Evolutionary conservation across 1,140 invertebrate genomes (phyloP), one percentile per base, ranked within the genome.

Genomic region (Cyphomyrmex costatus): DNA sequence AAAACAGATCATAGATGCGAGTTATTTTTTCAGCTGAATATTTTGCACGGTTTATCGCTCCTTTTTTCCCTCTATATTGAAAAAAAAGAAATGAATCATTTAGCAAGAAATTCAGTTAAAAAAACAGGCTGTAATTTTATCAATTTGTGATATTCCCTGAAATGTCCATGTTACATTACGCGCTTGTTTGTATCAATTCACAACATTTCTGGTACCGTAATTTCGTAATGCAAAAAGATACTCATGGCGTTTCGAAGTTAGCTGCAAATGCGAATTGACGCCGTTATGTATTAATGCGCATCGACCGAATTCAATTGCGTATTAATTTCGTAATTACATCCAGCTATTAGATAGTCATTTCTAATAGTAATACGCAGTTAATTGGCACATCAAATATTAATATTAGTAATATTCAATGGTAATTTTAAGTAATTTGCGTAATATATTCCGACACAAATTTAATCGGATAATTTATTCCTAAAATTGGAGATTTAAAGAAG

Each of bases 321-420:
- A 83, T 83, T 83, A 83, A 83, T 83, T 83, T 83, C 27, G 36
- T 60, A 83, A 83, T 73, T 83, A 61, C 61, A 61, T 61, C 53
- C 42, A n/a, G 49, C 30, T 73, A 60, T 73, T 73, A 82, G 63
- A 70, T 80, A 70, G 56, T 74, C 19, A 49, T 74, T 83, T 83
- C 68, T 82, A 73, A 14, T 82, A 82, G 36, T 83, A 83, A 83
- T 83, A 83, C 42, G 27, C 36, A 42, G 53, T 74, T 83, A 83
- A 83, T 83, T 74, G 24, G 42, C 14, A 74, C 16, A 33, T 74
- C 73, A 83, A 60, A 83, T 73, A 74, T 83, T 74, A 33, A 60
- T 74, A 12, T 42, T 60, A 49, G 10, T 49, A 49, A 60, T 60
- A 19, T 19, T 49, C 27, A 6, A 42, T 12, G 53, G 14, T 61